These are phyloP conservation scores for Ifrita kowaldi DNA, from an alignment of 2,113 vertebrate species.

Conservation along the genomic window DNA sequence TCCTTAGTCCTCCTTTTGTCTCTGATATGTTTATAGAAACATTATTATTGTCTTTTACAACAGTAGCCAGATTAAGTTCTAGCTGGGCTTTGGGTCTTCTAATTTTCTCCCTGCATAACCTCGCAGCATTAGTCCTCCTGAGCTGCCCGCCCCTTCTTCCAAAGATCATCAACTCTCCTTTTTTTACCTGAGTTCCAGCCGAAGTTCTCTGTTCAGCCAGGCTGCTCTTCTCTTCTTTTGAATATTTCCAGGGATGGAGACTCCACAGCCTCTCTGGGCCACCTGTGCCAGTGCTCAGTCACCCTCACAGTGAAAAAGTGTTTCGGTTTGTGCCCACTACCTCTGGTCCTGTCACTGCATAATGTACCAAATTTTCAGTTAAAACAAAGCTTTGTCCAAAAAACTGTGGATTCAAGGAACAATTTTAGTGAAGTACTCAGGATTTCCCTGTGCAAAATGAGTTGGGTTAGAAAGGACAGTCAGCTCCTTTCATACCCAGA, in stretches of 20 bases:
- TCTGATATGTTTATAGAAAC: background rate
- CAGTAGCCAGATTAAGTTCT: background rate
- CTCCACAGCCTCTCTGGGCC: background rate
- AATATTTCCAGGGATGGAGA: background rate
- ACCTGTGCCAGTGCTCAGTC: background rate
- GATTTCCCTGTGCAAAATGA: background rate
- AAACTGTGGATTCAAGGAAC: background rate
- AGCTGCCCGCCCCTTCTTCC: background rate
- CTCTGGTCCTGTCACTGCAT: background rate
- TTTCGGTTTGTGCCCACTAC: background rate
- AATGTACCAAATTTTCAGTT: background rate
- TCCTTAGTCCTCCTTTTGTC: background rate
- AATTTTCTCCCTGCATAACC: background rate
- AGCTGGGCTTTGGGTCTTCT: background rate
- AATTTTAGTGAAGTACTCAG: background rate
- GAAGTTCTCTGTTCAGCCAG: background rate
- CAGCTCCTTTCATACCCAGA: background rate
- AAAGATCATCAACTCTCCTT: background rate
- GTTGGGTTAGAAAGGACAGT: background rate
- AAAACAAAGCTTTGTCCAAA: background rate
- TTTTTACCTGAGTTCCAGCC: background rate
- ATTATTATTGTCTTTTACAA: background rate
- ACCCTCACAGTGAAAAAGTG: background rate
- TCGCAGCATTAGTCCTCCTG: background rate
- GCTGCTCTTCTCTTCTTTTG: background rate